phyloP scores from a whole-genome alignment of 2,888 invertebrate species.

The Geophilus truncorum region DNA sequence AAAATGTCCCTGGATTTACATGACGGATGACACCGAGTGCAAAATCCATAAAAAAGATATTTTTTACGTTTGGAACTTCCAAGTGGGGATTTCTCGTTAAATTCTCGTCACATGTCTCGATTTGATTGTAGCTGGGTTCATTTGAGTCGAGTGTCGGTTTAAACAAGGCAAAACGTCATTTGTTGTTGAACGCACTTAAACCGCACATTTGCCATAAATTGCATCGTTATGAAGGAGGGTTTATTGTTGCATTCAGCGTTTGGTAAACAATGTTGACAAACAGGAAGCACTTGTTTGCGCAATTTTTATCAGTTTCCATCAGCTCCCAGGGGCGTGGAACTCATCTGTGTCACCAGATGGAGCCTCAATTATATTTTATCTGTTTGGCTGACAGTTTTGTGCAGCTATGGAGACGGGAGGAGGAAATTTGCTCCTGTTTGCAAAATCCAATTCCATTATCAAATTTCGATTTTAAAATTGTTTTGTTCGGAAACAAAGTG shows the following conservation, averaged over 20 bases:
- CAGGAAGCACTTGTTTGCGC: not conserved
- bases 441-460: too few species aligned
- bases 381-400: not conserved
- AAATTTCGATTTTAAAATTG: too few species aligned
- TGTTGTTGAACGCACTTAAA: not conserved
- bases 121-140: too few species aligned
- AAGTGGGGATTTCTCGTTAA: too few species aligned
- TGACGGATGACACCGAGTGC: not conserved
- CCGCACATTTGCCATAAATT: not conserved
- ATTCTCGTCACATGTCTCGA: too few species aligned
- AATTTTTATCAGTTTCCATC: not conserved
- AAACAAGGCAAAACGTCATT: not conserved
- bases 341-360: conserved; percentile 10
- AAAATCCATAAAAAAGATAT: not conserved
- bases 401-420: not conserved
- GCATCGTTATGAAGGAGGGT: not conserved
- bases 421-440: too few species aligned
- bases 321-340: not conserved
- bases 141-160: not conserved
- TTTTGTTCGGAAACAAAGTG: too few species aligned
- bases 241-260: not conserved
- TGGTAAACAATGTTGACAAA: not conserved
- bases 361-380: conserved; percentile 13
- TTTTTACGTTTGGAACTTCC: too few species aligned
- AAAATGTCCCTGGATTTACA: not conserved